These are phyloP conservation scores for Galaxias olidus DNA, from an alignment of 2,797 vertebrate species.

Conservation along the genomic window DNA sequence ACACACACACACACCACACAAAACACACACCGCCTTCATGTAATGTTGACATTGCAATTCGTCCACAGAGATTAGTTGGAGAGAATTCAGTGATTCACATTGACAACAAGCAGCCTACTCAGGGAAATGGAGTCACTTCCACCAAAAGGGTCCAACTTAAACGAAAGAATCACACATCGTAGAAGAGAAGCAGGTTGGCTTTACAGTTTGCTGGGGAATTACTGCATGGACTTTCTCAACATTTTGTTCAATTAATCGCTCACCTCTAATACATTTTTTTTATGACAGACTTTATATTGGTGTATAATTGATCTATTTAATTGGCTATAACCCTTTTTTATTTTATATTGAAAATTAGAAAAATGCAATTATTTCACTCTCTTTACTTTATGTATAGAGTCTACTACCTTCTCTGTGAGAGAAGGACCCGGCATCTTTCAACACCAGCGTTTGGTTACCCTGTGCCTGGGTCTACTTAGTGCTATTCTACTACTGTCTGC, in stretches of 20 bases:
- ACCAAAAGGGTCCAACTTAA: neutral
- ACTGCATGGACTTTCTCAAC: no score
- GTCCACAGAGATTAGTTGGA: no score
- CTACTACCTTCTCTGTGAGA: constrained; percentile 25
- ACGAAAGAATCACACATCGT: no score
- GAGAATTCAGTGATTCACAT: neutral
- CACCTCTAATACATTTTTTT: no score
- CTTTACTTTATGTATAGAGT: constrained; percentile 41
- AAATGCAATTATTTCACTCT: no score
- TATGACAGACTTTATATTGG: no score
- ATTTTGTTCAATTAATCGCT: neutral
- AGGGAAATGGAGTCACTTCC: constrained; percentile 3
- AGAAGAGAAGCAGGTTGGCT: no score
- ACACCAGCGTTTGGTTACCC: constrained; percentile 27
- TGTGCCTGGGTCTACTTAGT: constrained; percentile 50
- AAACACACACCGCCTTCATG: no score
- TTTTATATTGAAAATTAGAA: neutral
- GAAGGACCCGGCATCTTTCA: constrained; percentile 35
- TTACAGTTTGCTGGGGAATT: no score
- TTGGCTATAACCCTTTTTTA: neutral
- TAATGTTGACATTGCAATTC: no score
- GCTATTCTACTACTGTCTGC: constrained; percentile 45
- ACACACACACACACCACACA: neutral
- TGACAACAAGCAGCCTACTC: constrained; percentile 41
- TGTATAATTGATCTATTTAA: no score